Base-by-base conservation (phyloP, 2,113 vertebrate species). In the Oceanites oceanicus region DNA sequence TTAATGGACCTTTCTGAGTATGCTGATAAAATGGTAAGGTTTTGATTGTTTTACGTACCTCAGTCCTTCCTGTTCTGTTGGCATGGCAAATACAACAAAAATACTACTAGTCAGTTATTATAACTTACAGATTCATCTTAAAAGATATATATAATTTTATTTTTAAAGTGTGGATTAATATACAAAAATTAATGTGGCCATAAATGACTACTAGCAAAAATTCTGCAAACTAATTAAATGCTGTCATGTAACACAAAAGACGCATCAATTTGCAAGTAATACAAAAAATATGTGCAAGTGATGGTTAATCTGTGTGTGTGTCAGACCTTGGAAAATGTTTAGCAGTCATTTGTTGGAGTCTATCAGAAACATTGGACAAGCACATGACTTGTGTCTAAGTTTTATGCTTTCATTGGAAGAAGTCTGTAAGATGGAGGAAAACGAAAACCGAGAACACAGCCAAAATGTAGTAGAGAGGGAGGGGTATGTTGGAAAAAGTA, bases 251-350 rank as follows among this genome's bases (percentile, higher is more conserved):
- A 45, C 18, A 40, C 19, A 77, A 50, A 61, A 49, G 16, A 30
- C n/a, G 65, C 5, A 7, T 68, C 7, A n/a, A 15, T 81, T 77
- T 89, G 18, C 45, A 88, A 83, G 17, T 42, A 56, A 25, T 20
- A 52, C 1, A 40, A 73, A 47, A 85, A 56, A 16, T n/a, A 21
- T 0, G 1, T 50, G 12, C 21, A 59, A 55, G 3, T 62, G 9
- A 10, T 79, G 11, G 9, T 75, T 47, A 23, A 32, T 58, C 40
- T 76, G 9, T 59, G 90, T 16, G 6, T 76, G 5, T 9, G 9
- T 68, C 23, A 59, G 30, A 47, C 55, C 15, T 34, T 72, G 53
- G 36, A 76, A 88, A 79, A 45, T 65, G 16, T 21, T 83, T 49
- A 67, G 15, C 40, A 79, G 13, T n/a, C 7, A 21, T 74, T 56